phyloP scores from a whole-genome alignment of 37 sponge, comb jelly and placozoan species.

The Chondrilla cf. caribensis region DNA sequence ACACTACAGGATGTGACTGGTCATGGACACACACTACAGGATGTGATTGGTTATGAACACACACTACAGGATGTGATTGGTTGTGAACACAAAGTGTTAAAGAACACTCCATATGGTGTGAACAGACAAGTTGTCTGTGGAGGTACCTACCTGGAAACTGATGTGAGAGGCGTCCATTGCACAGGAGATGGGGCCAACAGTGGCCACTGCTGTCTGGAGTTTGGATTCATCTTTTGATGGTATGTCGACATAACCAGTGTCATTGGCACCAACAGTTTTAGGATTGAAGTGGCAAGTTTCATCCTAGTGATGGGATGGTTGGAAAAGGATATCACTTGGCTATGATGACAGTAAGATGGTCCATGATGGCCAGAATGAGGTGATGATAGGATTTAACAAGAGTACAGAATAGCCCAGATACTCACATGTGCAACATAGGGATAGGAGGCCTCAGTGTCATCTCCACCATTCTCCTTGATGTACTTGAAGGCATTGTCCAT shows the following conservation, averaged over 20 bases:
- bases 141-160: conserved; percentile 72
- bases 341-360: no score
- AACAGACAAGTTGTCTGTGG: no score
- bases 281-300: conserved; percentile 48
- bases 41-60: no score
- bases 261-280: conserved; percentile 41
- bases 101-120: no score
- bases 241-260: conserved; percentile 50
- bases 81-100: no score
- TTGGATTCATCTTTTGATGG: conserved; percentile 57
- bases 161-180: conserved; percentile 68
- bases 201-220: conserved; percentile 78
- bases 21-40: no score
- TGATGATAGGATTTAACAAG: no score
- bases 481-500: conserved; percentile 87
- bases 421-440: conserved; percentile 74
- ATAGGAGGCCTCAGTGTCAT: conserved; percentile 85
- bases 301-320: conserved; percentile 31
- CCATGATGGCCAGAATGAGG: no score
- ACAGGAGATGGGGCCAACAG: conserved; percentile 76
- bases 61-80: no score
- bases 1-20: no score
- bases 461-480: conserved; percentile 66
- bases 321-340: no score
- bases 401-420: no score